A percentile compares a stretch with the other conserved stretches of the same genome.
Conservation (phyloP, 30 jellyfish, hydroid and myxozoan species). For the Aurelia coerulea region DNA sequence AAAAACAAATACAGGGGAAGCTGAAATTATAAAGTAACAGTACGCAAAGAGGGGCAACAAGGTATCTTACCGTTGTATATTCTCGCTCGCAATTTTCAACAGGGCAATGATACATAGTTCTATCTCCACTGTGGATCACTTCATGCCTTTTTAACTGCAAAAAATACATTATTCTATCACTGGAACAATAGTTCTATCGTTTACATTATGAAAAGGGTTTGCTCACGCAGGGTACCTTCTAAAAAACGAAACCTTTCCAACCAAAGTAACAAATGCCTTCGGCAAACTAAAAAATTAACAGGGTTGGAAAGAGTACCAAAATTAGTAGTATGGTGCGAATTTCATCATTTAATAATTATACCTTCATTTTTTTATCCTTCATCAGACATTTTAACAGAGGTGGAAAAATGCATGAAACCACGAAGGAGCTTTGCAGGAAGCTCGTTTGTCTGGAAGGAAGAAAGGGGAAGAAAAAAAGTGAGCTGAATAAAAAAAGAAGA, state of each 20-base stretch:
- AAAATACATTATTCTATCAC: background rate
- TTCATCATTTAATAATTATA: too few relatives aligned
- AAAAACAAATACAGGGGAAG: background rate
- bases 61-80: slow-evolving; percentile 41
- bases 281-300: too few relatives aligned
- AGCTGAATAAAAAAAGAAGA: too few relatives aligned
- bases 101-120: slow-evolving; percentile 52
- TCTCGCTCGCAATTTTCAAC: slow-evolving; percentile 55
- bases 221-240: background rate
- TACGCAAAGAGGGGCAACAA: background rate
- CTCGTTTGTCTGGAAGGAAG: too few relatives aligned
- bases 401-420: too few relatives aligned
- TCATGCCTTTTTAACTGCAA: slow-evolving; percentile 46
- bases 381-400: too few relatives aligned
- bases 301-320: too few relatives aligned
- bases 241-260: background rate
- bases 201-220: background rate
- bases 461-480: too few relatives aligned
- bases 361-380: too few relatives aligned
- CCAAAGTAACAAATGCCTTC: too few relatives aligned
- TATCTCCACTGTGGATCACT: slow-evolving; percentile 20
- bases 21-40: background rate
- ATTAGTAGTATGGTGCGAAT: too few relatives aligned
- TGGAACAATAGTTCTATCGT: background rate
- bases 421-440: too few relatives aligned